Evolutionary conservation across 2,888 invertebrate genomes (phyloP).

Genomic region (Acanthosepion esculentum): DNA sequence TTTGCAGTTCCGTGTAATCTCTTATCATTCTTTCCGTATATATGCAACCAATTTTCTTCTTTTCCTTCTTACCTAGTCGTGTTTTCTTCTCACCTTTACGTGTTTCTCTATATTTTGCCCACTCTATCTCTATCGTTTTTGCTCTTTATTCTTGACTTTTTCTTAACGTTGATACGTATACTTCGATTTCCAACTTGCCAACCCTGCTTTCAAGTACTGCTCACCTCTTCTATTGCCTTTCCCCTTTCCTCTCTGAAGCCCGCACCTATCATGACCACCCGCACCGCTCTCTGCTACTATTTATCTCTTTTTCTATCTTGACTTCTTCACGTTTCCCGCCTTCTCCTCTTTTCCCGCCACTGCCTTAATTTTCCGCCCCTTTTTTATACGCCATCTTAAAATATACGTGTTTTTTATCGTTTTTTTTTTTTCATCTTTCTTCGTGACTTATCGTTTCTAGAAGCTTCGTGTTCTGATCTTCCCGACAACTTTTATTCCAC

Average conservation of each 20-base stretch:
- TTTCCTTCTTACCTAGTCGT: no score
- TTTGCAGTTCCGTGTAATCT: no score
- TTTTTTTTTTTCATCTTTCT: not conserved
- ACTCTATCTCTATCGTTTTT: not conserved
- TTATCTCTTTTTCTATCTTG: not conserved
- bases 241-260: not conserved
- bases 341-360: not conserved
- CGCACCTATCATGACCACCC: not conserved
- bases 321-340: not conserved
- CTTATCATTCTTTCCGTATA: no score
- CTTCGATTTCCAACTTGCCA: not conserved
- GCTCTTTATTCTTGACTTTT: not conserved
- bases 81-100: no score
- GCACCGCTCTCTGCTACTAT: not conserved
- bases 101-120: not conserved
- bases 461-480: conserved; percentile 25
- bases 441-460: conserved; percentile 1
- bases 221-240: not conserved
- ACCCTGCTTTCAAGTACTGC: no score
- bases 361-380: not conserved
- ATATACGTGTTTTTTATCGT: not conserved
- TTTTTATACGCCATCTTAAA: not conserved
- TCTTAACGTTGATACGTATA: not conserved
- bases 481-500: not conserved
- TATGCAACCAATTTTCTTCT: no score